A percentile compares a stretch with the other conserved stretches of the same genome.
Conservation (phyloP, 2,888 invertebrate species). For the Cerastis leucographa region DNA sequence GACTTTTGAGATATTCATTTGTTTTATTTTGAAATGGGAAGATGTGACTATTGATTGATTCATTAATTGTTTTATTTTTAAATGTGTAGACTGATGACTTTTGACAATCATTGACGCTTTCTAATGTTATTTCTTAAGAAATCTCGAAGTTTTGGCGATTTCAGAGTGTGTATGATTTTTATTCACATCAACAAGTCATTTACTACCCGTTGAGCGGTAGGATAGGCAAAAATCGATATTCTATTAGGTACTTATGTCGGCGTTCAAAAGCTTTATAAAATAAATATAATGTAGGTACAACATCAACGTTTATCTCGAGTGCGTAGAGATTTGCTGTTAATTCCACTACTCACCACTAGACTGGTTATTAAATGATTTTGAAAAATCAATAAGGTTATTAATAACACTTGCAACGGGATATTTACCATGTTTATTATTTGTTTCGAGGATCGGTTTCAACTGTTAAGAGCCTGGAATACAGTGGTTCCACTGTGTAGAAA, state of each 20-base stretch:
- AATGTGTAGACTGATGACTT: not conserved
- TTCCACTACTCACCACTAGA: not conserved
- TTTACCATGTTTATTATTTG: no score
- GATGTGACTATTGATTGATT: not conserved
- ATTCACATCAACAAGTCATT: not conserved
- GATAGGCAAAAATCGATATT: slow-evolving; percentile 21
- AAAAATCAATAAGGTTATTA: not conserved
- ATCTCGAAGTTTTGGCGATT: not conserved
- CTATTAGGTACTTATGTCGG: not conserved
- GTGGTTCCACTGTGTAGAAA: no score
- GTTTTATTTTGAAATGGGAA: slow-evolving; percentile 1
- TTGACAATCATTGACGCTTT: no score
- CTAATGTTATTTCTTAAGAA: not conserved
- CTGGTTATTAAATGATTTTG: slow-evolving; percentile 18
- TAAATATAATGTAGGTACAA: slow-evolving; percentile 2
- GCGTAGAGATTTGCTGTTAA: slow-evolving; percentile 16
- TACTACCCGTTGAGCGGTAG: not conserved
- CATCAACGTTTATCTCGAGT: slow-evolving; percentile 34
- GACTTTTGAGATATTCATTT: not conserved
- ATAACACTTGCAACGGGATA: no score
- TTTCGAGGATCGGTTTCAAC: no score
- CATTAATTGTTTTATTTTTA: slow-evolving; percentile 13
- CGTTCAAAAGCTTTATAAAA: slow-evolving; percentile 18
- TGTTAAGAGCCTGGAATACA: no score
- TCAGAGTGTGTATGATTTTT: slow-evolving; percentile 12